Base-by-base conservation (phyloP, 2,797 vertebrate genomes). In the Sebastes itinus region DNA sequence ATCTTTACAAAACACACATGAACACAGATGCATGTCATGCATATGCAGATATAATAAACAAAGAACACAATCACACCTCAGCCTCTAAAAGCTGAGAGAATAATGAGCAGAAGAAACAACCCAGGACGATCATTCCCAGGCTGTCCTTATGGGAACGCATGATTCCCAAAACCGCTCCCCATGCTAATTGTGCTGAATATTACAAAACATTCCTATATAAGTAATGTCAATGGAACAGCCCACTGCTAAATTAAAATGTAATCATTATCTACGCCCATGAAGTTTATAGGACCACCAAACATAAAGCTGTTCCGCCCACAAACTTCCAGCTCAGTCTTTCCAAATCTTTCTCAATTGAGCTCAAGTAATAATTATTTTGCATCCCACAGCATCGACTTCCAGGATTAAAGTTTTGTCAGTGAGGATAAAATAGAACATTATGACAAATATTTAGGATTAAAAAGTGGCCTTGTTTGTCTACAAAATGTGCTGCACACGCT, bases 101-200 rank as follows among this genome's bases (percentile, higher is more conserved):
- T 79, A 85, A 90, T 69, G 55, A 85, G 38, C 28, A 28, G 23
- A 42, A 79, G 80, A 83, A 83, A 80, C 64, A 84, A 78, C 52
- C 38, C 62, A 3, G 62, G 62, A 72, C 1, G 18, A 82, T 80
- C n/a, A 78, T 84, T 91, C 86, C 87, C 86, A 90, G 82, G 81
- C 81, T 71, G 27, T 80, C 59, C 33, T 38, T 42, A 77, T 27
- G 58, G 73, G 59, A 87, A 77, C 2, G 0, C n/a, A 23, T 18
- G 28, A 67, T 68, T 80, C 52, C 69, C 74, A 46, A 74, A 72
- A 68, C 35, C 23, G 18, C 30, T 52, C 75, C 77, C 33, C 20
- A 13, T 62, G 13, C n/a, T 73, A 71, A 72, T 71, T 85, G 68
- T 42, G 68, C 54, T 72, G 65, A 76, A 56, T 33, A 80, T 18